A percentile compares a stretch with the other conserved stretches of the same genome.
phyloP scores from a whole-genome alignment of 2,888 invertebrate species.

The Epirrhoe alternata region DNA sequence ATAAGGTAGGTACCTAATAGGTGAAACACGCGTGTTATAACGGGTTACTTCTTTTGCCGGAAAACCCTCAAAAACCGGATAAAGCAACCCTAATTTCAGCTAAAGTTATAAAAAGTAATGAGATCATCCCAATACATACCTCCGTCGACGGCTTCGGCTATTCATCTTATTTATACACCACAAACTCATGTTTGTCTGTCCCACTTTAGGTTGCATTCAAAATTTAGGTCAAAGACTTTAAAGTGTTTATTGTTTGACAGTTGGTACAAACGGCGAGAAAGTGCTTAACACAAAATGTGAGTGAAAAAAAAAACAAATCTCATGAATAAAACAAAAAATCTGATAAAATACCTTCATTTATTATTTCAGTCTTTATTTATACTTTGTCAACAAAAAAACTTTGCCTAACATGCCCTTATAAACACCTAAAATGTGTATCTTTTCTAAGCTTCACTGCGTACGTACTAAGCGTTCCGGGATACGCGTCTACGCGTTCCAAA shows the following conservation, averaged over 20 bases:
- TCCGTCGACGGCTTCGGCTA: constrained; percentile 40
- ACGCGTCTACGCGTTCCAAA: no score
- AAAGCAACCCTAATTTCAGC: neutral
- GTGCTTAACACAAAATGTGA: constrained; percentile 9
- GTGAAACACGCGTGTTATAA: no score
- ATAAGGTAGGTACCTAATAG: no score
- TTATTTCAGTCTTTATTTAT: no score
- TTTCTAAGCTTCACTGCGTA: no score
- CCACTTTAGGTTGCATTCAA: constrained; percentile 56
- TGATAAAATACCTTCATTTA: no score
- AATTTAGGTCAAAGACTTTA: constrained; percentile 70
- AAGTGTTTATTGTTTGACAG: constrained; percentile 61
- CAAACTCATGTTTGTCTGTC: constrained; percentile 56
- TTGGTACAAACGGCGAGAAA: constrained; percentile 39
- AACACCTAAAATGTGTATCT: no score
- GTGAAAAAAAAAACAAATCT: no score
- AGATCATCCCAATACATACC: constrained; percentile 38
- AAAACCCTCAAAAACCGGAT: neutral
- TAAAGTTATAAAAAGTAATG: constrained; percentile 33
- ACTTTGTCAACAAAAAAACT: no score
- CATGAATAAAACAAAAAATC: neutral
- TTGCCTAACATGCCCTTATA: no score
- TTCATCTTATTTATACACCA: constrained; percentile 64
- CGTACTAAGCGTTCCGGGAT: no score
- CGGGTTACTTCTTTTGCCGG: neutral